Evolutionary conservation across 2,888 invertebrate genomes (phyloP), one percentile per base, ranked within the genome.

Genomic region (Amiota mariae): DNA sequence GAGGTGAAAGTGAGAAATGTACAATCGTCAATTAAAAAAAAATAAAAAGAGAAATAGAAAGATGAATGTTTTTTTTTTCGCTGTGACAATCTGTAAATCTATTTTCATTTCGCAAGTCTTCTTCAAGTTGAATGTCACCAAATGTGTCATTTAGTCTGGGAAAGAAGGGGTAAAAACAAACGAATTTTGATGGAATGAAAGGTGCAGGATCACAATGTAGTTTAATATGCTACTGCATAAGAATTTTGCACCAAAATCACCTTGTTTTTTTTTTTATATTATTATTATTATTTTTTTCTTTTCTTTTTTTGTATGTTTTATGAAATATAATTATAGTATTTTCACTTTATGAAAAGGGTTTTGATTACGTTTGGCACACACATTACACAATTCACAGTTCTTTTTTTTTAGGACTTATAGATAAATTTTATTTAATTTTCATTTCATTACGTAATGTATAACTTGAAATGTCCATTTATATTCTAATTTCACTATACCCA

Each of bases 91-190:
- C 36, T 71, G 12, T n/a, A 49, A 48, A 20, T 47, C 71, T 71
- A 71, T 61, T 71, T 71, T 71, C 49, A 61, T 18, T 59, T 46
- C n/a, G n/a, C 11, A 15, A 48, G 11, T 49, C 12, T 20, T 61
- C 36, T 70, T 70, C 71, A 61, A 71, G 71, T 61, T 71, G 47
- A 71, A 71, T 71, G 71, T 71, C 70, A 70, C 57, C 57, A 57
- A n/a, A 57, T 57, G 66, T 66, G 9, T 48, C 15, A 13, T 9
- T 54, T 36, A 56, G 68, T 68, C 54, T 54, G 56, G 20, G 12
- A 20, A 18, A 20, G 18, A 47, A 47, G 15, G 20, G 15, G 18
- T n/a, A 11, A 8, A 8, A 13, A n/a, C n/a, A 13, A 47, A 67
- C 49, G n/a, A 36, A 13, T 8, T 12, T 3, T 36, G 11, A 2